phyloP scores from a whole-genome alignment of 2,888 invertebrate genomes.

The Pedicia rivosa region DNA sequence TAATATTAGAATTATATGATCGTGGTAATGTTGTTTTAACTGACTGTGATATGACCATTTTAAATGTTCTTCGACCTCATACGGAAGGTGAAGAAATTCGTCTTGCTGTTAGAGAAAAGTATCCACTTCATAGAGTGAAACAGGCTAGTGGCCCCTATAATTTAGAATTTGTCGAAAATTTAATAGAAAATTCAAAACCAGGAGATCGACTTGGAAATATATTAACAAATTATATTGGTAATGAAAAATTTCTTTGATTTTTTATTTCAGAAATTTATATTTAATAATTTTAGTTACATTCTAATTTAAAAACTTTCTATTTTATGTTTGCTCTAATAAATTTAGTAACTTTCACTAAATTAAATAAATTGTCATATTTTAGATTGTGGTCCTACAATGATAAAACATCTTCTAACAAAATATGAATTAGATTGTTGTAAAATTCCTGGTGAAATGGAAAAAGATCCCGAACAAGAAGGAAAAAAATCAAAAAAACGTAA shows the following conservation, averaged over 20 bases:
- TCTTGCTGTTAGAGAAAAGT: conserved; percentile 86
- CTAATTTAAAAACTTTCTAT: too few relatives aligned
- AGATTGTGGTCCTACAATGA: conserved; percentile 82
- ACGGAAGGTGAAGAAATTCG: conserved; percentile 77
- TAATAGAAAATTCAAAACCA: conserved; percentile 44
- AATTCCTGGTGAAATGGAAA: conserved; percentile 19
- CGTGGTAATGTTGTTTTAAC: conserved; percentile 90
- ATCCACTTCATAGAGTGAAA: conserved; percentile 65
- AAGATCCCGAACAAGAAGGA: conserved; percentile 4
- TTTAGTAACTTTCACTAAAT: background rate
- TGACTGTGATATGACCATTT: conserved; percentile 74
- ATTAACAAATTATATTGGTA: conserved; percentile 63
- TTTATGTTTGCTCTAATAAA: too few relatives aligned
- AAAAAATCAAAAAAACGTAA: conserved; percentile 4
- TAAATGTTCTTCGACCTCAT: conserved; percentile 85
- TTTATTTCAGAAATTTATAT: too few relatives aligned
- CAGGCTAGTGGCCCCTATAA: conserved; percentile 37
- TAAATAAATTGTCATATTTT: conserved; percentile 14
- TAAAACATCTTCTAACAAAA: conserved; percentile 74
- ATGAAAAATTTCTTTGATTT: too few relatives aligned
- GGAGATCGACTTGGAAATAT: conserved; percentile 69
- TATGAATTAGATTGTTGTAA: conserved; percentile 47
- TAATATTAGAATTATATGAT: conserved; percentile 91
- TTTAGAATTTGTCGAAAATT: conserved; percentile 37
- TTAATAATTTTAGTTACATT: too few relatives aligned